Conservation (phyloP, 2,888 invertebrate species). For the Antheraea yamamai region DNA sequence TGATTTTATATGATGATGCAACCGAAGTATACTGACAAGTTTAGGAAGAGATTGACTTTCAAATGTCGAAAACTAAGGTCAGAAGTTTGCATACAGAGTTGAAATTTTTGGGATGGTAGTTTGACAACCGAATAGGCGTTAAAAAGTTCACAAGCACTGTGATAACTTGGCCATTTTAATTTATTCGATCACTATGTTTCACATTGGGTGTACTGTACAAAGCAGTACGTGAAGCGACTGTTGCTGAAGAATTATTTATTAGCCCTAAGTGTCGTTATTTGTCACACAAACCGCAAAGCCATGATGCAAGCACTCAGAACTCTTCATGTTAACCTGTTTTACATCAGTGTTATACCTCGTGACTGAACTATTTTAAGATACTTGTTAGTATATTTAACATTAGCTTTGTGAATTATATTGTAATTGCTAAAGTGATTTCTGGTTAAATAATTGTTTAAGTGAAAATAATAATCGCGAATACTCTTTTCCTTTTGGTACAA, state of each 20-base stretch:
- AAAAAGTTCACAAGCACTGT: neutral
- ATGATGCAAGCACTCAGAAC: slow-evolving; percentile 19
- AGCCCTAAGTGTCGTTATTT: slow-evolving; percentile 45
- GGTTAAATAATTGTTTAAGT: neutral
- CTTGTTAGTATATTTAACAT: neutral
- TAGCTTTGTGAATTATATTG: neutral
- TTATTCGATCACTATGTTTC: neutral
- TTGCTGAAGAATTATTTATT: slow-evolving; percentile 38
- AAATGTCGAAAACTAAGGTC: neutral
- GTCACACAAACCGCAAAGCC: slow-evolving; percentile 41
- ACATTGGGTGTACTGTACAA: neutral
- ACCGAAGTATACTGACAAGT: neutral
- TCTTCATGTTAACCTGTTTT: slow-evolving; percentile 3
- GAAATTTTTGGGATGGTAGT: neutral
- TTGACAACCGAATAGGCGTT: neutral
- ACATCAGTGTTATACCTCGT: neutral
- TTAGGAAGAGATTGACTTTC: neutral
- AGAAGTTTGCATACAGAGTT: neutral
- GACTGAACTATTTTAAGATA: slow-evolving; percentile 3
- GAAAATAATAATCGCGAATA: too few species aligned
- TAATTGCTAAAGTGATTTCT: neutral
- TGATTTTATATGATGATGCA: neutral
- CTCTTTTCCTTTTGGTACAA: too few species aligned
- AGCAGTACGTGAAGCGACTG: neutral
- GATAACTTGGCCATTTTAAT: slow-evolving; percentile 22